Conservation (phyloP, 1,140 invertebrate species). For the Melanaphis sacchari region DNA sequence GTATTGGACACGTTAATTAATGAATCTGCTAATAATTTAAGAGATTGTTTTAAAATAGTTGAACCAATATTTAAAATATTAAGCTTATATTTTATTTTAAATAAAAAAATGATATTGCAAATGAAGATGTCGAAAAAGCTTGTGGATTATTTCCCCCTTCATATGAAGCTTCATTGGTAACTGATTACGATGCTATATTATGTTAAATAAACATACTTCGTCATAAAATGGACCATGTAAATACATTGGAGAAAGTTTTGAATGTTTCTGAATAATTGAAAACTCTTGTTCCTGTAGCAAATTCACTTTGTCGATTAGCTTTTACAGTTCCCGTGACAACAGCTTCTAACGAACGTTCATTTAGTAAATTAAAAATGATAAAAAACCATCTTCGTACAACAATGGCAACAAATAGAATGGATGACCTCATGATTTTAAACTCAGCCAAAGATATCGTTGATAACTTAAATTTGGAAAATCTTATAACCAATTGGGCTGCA, state of each 20-base stretch:
- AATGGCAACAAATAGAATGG: neutral
- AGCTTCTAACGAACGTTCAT: slow-evolving; percentile 20
- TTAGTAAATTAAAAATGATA: slow-evolving; percentile 17
- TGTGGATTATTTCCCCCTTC: slow-evolving; percentile 17
- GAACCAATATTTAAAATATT: no score
- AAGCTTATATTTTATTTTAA: no score
- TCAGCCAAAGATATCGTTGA: neutral
- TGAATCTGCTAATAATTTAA: no score
- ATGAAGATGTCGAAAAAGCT: slow-evolving; percentile 1
- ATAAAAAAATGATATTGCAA: neutral
- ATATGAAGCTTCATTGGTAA: neutral
- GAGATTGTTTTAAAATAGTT: no score
- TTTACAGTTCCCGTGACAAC: neutral
- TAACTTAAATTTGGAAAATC: neutral
- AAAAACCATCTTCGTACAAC: slow-evolving; percentile 8
- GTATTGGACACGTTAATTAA: no score
- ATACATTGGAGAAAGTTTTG: slow-evolving; percentile 3
- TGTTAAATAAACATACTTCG: slow-evolving; percentile 33
- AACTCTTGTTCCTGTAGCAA: neutral
- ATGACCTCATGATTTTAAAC: neutral
- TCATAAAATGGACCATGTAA: slow-evolving; percentile 1
- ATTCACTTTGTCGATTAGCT: neutral
- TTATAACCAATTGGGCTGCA: slow-evolving; percentile 3
- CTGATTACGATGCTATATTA: slow-evolving; percentile 35
- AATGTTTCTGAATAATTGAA: slow-evolving; percentile 11